Evolutionary conservation across 2,113 vertebrate species (phyloP).

Genomic region (Kryptolebias marmoratus): DNA sequence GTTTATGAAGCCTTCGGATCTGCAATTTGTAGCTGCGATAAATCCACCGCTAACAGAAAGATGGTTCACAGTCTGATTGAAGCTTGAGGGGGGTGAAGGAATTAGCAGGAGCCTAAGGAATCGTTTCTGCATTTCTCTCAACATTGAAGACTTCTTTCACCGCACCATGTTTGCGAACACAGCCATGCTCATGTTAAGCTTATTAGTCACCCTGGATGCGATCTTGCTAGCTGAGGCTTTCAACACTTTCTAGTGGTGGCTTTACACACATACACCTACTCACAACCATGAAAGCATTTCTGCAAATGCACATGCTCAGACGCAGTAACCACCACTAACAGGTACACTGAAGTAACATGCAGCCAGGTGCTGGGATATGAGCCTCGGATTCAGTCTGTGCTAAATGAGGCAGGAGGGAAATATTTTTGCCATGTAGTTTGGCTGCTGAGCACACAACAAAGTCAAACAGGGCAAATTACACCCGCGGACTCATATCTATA

Average conservation of each 20-base stretch:
- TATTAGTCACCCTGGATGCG: conserved; percentile 85
- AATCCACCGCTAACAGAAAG: conserved; percentile 65
- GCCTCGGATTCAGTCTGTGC: conserved; percentile 43
- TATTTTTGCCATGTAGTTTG: conserved; percentile 65
- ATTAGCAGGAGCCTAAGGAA: conserved; percentile 77
- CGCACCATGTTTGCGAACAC: conserved; percentile 74
- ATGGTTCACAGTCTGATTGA: conserved; percentile 78
- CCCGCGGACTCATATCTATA: conserved; percentile 65
- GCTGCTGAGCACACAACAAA: conserved; percentile 57
- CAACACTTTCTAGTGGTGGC: conserved; percentile 82
- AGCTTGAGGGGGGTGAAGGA: conserved; percentile 76
- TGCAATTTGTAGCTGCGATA: conserved; percentile 46
- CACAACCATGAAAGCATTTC: conserved; percentile 76
- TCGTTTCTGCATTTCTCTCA: conserved; percentile 78
- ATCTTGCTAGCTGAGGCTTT: conserved; percentile 84
- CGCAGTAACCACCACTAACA: conserved; percentile 70
- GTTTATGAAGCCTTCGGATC: conserved; percentile 48
- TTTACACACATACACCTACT: conserved; percentile 84
- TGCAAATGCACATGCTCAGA: conserved; percentile 73
- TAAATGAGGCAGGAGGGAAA: conserved; percentile 65
- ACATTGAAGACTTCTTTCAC: conserved; percentile 73
- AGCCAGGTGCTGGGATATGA: conserved; percentile 47
- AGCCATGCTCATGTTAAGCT: conserved; percentile 83
- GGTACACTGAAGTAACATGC: conserved; percentile 63
- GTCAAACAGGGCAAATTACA: conserved; percentile 73